Evolutionary conservation across 2,888 invertebrate genomes (phyloP).

Genomic region (Ferrisia virgata): DNA sequence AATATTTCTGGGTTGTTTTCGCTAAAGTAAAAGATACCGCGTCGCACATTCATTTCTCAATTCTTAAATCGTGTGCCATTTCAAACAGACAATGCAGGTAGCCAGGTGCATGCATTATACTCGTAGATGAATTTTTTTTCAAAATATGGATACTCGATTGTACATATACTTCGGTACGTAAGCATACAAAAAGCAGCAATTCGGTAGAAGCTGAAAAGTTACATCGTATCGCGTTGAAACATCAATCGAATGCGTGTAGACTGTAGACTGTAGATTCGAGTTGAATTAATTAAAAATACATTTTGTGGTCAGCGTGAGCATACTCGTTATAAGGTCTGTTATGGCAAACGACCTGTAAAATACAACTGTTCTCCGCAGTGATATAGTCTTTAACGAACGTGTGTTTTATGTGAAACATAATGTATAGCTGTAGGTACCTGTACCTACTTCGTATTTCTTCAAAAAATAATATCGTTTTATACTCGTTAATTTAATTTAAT

Average conservation of each 20-base stretch:
- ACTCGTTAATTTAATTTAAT: constrained; percentile 15
- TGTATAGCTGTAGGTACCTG: neutral
- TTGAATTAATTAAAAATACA: constrained; percentile 7
- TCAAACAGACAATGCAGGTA: too few relatives aligned
- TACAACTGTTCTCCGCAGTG: neutral
- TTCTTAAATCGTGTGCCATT: too few relatives aligned
- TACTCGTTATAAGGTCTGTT: neutral
- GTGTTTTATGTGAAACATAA: constrained; percentile 17
- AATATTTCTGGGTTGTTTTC: neutral
- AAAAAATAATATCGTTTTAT: constrained; percentile 1
- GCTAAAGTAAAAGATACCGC: neutral
- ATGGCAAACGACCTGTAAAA: constrained; percentile 10
- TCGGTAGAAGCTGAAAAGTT: neutral
- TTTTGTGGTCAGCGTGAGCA: neutral
- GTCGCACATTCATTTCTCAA: neutral
- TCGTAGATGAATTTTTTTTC: too few relatives aligned
- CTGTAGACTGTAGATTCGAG: too few relatives aligned
- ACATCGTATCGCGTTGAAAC: neutral
- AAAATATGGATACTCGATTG: too few relatives aligned
- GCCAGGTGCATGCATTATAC: too few relatives aligned
- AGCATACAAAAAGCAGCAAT: neutral
- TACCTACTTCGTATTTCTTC: neutral
- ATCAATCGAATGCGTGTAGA: neutral
- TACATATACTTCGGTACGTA: neutral
- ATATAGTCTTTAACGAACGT: neutral